phyloP scores from a whole-genome alignment of 1,140 invertebrate genomes.

The Eciton burchellii region DNA sequence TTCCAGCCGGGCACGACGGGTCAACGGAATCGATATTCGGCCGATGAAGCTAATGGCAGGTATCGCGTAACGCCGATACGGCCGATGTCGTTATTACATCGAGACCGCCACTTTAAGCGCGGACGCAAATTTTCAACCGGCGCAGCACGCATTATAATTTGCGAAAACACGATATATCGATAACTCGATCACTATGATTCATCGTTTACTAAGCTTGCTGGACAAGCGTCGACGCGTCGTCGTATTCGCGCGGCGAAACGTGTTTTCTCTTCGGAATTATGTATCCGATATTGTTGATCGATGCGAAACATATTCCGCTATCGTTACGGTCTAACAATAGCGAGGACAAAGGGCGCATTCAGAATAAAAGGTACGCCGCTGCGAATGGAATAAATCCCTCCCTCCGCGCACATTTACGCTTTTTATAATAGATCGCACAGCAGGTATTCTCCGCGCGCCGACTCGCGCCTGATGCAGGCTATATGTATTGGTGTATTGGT shows the following conservation, averaged over 20 bases:
- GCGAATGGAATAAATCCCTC: slow-evolving; percentile 18
- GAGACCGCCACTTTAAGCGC: slow-evolving; percentile 69
- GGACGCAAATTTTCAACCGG: slow-evolving; percentile 56
- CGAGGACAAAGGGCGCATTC: neutral
- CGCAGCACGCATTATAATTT: slow-evolving; percentile 5
- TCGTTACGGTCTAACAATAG: slow-evolving; percentile 15
- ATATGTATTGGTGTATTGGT: slow-evolving; percentile 18
- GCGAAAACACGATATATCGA: neutral
- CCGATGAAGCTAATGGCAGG: slow-evolving; percentile 63
- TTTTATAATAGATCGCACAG: slow-evolving; percentile 37
- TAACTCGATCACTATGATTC: neutral
- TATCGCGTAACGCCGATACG: slow-evolving; percentile 64
- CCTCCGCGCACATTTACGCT: slow-evolving; percentile 20
- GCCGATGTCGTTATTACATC: slow-evolving; percentile 71
- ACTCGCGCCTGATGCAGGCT: neutral
- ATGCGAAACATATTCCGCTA: neutral
- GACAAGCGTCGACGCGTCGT: neutral
- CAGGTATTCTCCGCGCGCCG: slow-evolving; percentile 21
- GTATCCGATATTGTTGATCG: slow-evolving; percentile 21
- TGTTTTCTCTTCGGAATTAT: slow-evolving; percentile 8
- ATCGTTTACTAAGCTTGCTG: neutral
- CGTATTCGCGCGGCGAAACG: neutral
- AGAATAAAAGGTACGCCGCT: neutral
- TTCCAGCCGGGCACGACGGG: neutral
- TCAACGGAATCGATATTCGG: slow-evolving; percentile 68